Base-by-base conservation (phyloP, 1,140 invertebrate species). In the Melipona quadrifasciata region DNA sequence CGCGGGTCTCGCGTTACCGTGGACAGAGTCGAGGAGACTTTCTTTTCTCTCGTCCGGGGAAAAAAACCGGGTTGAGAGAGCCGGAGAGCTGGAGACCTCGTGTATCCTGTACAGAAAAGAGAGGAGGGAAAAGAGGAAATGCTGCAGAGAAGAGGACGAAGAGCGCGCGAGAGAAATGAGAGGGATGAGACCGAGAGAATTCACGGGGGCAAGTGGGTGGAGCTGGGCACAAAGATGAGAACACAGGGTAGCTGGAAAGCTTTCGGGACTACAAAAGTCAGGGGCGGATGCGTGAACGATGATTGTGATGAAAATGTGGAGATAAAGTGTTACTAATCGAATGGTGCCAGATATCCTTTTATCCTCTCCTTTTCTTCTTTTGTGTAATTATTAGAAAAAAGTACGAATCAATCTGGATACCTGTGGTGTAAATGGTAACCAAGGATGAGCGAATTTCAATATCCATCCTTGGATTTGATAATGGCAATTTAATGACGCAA, bases 1-100 rank as follows among this genome's bases (percentile, higher is more conserved):
- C 55, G 39, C 55, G 21, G 5, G 47, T n/a, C 68, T 53, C 39
- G 68, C 55, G 79, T 51, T 71, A 80, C 78, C 39, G 57, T 74
- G 47, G 31, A 75, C 80, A 53, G 39, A 74, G 57, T 53, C 80
- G 71, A 82, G 71, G 24, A 6, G 71, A 39, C 71, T 75, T 82
- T 75, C 80, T 75, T 82, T 39, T 34, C n/a, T 3, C 39, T 21
- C 47, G 14, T 5, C 14, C 39, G 6, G 39, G 39, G 39, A 39
- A n/a, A 51, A 75, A 82, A 82, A 67, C 47, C 70, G 21, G 80
- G 71, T 82, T 75, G 71, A 82, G 80, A 74, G 80, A 75, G 51
- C 80, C 75, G 51, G 31, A 82, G 71, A 67, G 47, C 31, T 39
- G 12, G 58, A 58, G 31, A 12, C n/a, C 27, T 16, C 39, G 39